Evolutionary conservation across 2,113 vertebrate species (phyloP), one percentile per base, ranked within the genome.

Genomic region (Lontra canadensis): DNA sequence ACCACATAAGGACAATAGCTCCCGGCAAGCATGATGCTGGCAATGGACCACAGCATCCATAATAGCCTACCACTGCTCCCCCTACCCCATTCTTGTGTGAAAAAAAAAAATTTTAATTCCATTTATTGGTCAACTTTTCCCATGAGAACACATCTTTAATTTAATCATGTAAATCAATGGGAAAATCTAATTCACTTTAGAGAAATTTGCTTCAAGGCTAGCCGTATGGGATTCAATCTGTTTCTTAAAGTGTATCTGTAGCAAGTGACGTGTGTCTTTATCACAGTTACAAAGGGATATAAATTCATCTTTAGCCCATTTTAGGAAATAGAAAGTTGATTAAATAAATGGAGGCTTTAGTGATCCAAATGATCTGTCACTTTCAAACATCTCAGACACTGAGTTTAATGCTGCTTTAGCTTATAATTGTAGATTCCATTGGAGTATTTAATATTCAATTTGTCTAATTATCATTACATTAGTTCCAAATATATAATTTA

Each of bases 151-250:
- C 71, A 94, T 97, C 94, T 97, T 97, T 97, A 97, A 98, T 96
- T 96, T 93, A 97, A 98, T 97, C 96, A 96, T 95, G 97, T 97
- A 96, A 97, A 97, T 98, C 98, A 98, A 98, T 97, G 88, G 85
- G 93, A 71, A 97, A 96, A 98, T 95, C 93, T 97, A 98, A 98
- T 97, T 98, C 95, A 96, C 96, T 98, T 97, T 94, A 93, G 95
- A 97, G 94, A 98, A 96, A 90, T 98, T 47, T 65, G 94, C 81
- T 96, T 93, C 88, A 76, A 94, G 94, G 81, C 88, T 67, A 49
- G 95, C 71, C 96, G 95, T 97, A 55, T 95, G 96, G 95, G 96
- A 97, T 96, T 36, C 76, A 94, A 92, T 96, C 67, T 74, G 69
- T 88, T 82, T 81, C 90, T 96, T 94, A 90, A 94, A 97, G 97